Evolutionary conservation across 2,113 vertebrate genomes (phyloP).

Genomic region (Nipponia nippon): DNA sequence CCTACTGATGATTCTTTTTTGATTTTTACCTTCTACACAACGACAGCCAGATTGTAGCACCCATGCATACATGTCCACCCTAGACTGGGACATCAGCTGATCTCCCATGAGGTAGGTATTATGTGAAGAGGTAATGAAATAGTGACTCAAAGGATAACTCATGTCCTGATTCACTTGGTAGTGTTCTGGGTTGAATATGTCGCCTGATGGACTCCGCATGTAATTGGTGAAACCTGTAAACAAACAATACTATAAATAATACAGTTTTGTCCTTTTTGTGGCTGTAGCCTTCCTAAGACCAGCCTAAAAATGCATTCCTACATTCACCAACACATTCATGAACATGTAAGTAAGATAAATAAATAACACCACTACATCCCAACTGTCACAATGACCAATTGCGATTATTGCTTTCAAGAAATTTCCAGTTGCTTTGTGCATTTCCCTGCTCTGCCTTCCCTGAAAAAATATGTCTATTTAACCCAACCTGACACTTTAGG

Average conservation of each 20-base stretch:
- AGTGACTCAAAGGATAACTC: constrained; percentile 87
- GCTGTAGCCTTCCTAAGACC: background rate
- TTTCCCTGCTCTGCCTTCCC: background rate
- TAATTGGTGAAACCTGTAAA: constrained; percentile 92
- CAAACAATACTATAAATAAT: background rate
- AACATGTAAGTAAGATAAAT: background rate
- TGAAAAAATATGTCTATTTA: background rate
- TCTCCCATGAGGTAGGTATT: constrained; percentile 99
- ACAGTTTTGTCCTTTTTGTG: background rate
- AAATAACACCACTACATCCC: background rate
- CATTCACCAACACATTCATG: background rate
- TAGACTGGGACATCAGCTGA: constrained; percentile 97
- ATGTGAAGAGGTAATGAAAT: constrained; percentile 97
- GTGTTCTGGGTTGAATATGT: constrained; percentile 94
- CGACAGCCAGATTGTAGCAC: constrained; percentile 95
- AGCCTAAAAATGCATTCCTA: background rate
- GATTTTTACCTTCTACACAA: constrained; percentile 89
- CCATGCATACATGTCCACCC: constrained; percentile 97
- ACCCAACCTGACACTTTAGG: background rate
- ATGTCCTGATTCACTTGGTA: constrained; percentile 90
- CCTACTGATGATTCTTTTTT: background rate
- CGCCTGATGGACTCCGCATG: constrained; percentile 89
- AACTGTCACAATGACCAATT: background rate
- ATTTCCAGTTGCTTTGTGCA: background rate
- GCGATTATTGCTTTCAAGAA: background rate